Percentiles rank a stretch among this genome's conserved stretches.
These are phyloP conservation scores for Eulithis testata DNA, from an alignment of 2,888 invertebrate species.

Conservation along the genomic window DNA sequence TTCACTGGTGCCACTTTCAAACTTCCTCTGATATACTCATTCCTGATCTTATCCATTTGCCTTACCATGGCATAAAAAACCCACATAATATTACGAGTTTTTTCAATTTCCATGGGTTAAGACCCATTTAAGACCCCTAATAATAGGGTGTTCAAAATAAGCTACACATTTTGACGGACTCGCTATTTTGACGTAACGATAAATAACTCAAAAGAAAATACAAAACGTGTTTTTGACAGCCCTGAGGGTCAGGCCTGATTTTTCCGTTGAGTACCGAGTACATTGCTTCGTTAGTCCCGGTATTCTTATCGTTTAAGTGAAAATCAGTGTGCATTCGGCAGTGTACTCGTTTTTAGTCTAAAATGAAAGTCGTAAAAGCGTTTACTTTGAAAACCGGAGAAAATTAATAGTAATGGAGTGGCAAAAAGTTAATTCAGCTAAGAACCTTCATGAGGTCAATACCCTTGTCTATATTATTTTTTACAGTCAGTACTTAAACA, in stretches of 20 bases:
- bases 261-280: neutral
- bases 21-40: no score
- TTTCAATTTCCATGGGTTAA: neutral
- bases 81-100: neutral
- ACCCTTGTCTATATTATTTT: conserved; percentile 11
- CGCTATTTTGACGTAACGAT: conserved; percentile 23
- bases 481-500: neutral
- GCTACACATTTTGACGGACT: conserved; percentile 16
- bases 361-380: neutral
- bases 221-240: conserved; percentile 44
- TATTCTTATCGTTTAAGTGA: neutral
- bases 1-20: no score
- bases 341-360: neutral
- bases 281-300: neutral
- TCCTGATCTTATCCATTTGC: no score
- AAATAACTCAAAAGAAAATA: conserved; percentile 31
- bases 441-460: conserved; percentile 46
- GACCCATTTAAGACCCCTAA: conserved; percentile 1
- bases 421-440: conserved; percentile 62
- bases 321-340: neutral
- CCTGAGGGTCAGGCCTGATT: conserved; percentile 38
- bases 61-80: neutral
- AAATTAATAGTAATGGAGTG: conserved; percentile 57
- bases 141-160: conserved; percentile 3
- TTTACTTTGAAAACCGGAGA: conserved; percentile 46